These are phyloP conservation scores for Onychomys arenicola DNA, from an alignment of 2,797 vertebrate species.

Conservation along the genomic window DNA sequence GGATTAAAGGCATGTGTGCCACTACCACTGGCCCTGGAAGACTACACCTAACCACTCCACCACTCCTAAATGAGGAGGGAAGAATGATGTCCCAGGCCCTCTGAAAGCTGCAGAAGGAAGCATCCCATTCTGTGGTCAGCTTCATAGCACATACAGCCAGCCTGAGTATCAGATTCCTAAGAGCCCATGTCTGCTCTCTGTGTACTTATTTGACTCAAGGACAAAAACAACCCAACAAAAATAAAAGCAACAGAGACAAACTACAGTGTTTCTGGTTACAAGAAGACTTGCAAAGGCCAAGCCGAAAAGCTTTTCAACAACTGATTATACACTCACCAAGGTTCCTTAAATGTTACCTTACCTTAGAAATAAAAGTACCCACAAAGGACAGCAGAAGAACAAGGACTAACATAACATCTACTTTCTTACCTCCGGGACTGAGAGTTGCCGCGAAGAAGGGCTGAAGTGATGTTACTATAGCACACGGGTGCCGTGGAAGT, in stretches of 20 bases:
- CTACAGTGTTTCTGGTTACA: background rate
- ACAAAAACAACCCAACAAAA: background rate
- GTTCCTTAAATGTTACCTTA: background rate
- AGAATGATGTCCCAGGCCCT: background rate
- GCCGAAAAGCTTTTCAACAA: background rate
- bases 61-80: background rate
- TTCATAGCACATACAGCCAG: background rate
- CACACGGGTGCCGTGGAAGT: background rate
- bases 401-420: background rate
- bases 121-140: background rate
- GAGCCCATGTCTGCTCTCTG: too few species aligned
- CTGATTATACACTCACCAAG: background rate
- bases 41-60: too few species aligned
- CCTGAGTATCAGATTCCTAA: background rate
- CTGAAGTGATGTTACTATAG: background rate
- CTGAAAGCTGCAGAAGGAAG: background rate
- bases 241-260: background rate
- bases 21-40: too few species aligned
- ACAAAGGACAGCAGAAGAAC: background rate
- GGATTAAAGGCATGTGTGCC: too few species aligned
- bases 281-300: background rate
- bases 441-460: background rate
- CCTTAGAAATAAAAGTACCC: background rate
- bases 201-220: background rate
- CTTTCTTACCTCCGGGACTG: background rate